Evolutionary conservation across 2,113 vertebrate genomes (phyloP).

Genomic region (Uropsilus gracilis): DNA sequence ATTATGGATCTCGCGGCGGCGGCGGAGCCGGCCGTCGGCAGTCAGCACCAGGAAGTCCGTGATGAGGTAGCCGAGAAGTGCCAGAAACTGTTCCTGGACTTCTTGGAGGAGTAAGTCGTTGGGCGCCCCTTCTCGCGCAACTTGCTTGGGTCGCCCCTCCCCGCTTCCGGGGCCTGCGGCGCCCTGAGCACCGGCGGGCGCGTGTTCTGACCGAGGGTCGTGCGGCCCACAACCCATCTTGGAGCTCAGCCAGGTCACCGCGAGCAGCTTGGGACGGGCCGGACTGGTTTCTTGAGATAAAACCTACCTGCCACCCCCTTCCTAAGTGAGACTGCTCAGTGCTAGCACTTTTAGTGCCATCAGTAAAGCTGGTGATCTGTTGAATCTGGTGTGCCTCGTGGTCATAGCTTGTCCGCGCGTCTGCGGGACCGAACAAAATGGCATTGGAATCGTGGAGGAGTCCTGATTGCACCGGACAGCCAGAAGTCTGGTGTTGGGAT

Average conservation of each 20-base stretch:
- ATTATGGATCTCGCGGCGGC: conserved; percentile 82
- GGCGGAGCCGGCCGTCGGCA: conserved; percentile 82
- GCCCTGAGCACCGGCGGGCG: neutral
- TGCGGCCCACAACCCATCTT: neutral
- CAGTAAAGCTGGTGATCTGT: neutral
- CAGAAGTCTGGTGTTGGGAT: neutral
- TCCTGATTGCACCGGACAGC: neutral
- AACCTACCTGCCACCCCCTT: no score
- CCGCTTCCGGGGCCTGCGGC: neutral
- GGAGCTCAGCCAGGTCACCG: no score
- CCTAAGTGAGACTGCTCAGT: neutral
- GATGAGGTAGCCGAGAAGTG: conserved; percentile 98
- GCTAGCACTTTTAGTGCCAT: no score
- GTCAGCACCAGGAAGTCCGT: conserved; percentile 88
- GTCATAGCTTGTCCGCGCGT: neutral
- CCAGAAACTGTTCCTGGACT: conserved; percentile 97
- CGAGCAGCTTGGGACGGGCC: no score
- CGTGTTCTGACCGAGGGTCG: neutral
- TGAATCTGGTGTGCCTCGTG: neutral
- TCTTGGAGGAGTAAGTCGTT: conserved; percentile 96
- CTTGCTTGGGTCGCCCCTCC: neutral
- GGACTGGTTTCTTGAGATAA: neutral
- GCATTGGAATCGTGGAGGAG: neutral
- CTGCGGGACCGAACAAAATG: neutral
- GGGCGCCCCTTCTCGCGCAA: neutral